Percentiles rank a stretch among this genome's conserved stretches.
Evolutionary conservation across 1,140 invertebrate species (phyloP).

Genomic region (Hypothenemus hampei): DNA sequence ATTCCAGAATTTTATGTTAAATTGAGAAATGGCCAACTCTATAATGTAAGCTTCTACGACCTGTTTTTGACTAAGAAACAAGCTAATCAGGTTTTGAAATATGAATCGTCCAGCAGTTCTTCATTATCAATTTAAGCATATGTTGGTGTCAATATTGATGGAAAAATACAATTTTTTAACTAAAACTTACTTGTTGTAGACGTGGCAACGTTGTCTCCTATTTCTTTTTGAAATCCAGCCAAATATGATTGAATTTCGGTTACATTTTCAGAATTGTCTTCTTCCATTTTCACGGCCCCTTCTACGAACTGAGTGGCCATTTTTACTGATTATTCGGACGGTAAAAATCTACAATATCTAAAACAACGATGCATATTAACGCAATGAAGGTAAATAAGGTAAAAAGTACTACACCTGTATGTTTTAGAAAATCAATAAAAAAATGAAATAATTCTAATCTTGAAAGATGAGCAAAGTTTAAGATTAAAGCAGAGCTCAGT

Average conservation of each 20-base stretch:
- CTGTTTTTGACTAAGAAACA: slow-evolving; percentile 24
- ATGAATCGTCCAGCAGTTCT: background rate
- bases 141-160: no score
- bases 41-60: slow-evolving; percentile 21
- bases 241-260: slow-evolving; percentile 79
- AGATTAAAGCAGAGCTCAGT: no score
- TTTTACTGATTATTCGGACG: no score
- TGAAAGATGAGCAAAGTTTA: no score
- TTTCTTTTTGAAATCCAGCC: slow-evolving; percentile 81
- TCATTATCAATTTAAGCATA: no score
- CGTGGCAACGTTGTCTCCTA: slow-evolving; percentile 50
- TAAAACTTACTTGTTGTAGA: background rate
- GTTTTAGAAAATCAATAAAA: no score
- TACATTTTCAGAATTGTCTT: slow-evolving; percentile 53
- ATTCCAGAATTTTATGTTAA: slow-evolving; percentile 19
- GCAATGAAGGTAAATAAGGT: no score
- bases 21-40: slow-evolving; percentile 4
- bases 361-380: no score
- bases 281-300: slow-evolving; percentile 44
- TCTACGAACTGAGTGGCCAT: slow-evolving; percentile 41
- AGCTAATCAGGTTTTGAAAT: slow-evolving; percentile 10
- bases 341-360: no score
- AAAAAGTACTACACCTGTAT: no score
- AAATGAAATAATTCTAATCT: no score
- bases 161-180: background rate